Percentiles rank a stretch among this genome's conserved stretches.
phyloP scores from a whole-genome alignment of 2,797 vertebrate genomes.

The Falco naumanni region DNA sequence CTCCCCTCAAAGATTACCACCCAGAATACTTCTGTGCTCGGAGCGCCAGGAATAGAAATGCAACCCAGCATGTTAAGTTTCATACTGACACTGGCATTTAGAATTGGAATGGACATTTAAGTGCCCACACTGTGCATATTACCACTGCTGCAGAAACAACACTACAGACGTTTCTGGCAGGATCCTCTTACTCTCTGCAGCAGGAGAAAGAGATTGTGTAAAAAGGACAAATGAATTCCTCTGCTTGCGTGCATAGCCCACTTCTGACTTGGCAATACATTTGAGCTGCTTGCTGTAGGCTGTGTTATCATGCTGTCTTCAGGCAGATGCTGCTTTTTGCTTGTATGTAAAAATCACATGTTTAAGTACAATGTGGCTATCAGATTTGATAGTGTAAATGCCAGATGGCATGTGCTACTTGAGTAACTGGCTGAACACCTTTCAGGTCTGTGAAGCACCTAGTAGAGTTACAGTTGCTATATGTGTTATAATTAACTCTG shows the following conservation, averaged over 20 bases:
- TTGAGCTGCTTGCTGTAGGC: background rate
- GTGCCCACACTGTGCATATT: conserved; percentile 21
- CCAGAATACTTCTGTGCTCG: background rate
- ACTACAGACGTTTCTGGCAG: background rate
- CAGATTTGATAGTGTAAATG: background rate
- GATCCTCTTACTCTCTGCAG: background rate
- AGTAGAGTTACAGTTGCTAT: background rate
- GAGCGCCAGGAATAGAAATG: background rate
- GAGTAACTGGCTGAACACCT: background rate
- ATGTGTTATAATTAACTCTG: background rate
- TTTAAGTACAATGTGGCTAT: background rate
- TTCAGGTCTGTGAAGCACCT: background rate
- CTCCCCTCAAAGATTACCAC: conserved; percentile 9
- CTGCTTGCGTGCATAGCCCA: background rate
- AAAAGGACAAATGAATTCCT: conserved; percentile 4
- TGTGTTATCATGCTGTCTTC: background rate
- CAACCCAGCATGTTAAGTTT: background rate
- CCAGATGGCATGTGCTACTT: background rate
- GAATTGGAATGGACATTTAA: conserved; percentile 8
- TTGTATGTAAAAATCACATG: background rate
- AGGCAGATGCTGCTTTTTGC: background rate
- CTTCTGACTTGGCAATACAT: background rate
- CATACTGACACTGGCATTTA: background rate
- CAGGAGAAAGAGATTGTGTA: conserved; percentile 4
- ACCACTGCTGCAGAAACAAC: background rate